Percentiles rank a stretch among this genome's conserved stretches.
phyloP scores from a whole-genome alignment of 2,888 invertebrate species.

The Drosophila cyrtoloma region DNA sequence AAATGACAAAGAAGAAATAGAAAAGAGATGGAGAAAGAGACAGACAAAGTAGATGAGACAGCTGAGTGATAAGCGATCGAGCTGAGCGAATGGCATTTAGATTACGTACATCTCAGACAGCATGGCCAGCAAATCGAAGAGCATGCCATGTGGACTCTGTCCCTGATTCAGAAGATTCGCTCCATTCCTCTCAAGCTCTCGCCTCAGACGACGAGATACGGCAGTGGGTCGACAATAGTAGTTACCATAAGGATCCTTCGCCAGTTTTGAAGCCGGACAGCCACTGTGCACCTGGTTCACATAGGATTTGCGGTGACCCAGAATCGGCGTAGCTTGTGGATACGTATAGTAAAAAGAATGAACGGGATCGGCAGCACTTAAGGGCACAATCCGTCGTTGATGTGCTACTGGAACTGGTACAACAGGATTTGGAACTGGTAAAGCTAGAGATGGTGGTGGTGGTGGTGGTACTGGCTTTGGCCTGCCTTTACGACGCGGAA shows the following conservation, averaged over 20 bases:
- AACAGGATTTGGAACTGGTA: slow-evolving; percentile 1
- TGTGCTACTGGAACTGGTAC: slow-evolving; percentile 24
- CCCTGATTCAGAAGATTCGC: slow-evolving; percentile 40
- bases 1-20: neutral
- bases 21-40: neutral
- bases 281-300: slow-evolving; percentile 41
- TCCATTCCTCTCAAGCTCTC: slow-evolving; percentile 54
- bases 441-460: slow-evolving; percentile 28
- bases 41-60: neutral
- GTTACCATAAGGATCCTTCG: slow-evolving; percentile 64
- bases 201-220: slow-evolving; percentile 41
- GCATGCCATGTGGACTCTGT: slow-evolving; percentile 58
- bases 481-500: slow-evolving; percentile 50
- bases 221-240: slow-evolving; percentile 57
- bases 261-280: slow-evolving; percentile 63
- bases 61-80: neutral
- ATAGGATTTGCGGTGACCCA: slow-evolving; percentile 55
- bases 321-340: slow-evolving; percentile 47
- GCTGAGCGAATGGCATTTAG: neutral
- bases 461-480: slow-evolving; percentile 39
- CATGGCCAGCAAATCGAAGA: slow-evolving; percentile 61
- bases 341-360: slow-evolving; percentile 70
- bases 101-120: slow-evolving; percentile 56
- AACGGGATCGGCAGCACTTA: slow-evolving; percentile 65
- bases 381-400: slow-evolving; percentile 57